Evolutionary conservation across 2,888 invertebrate species (phyloP).

Genomic region (Cantharis flavilabris): DNA sequence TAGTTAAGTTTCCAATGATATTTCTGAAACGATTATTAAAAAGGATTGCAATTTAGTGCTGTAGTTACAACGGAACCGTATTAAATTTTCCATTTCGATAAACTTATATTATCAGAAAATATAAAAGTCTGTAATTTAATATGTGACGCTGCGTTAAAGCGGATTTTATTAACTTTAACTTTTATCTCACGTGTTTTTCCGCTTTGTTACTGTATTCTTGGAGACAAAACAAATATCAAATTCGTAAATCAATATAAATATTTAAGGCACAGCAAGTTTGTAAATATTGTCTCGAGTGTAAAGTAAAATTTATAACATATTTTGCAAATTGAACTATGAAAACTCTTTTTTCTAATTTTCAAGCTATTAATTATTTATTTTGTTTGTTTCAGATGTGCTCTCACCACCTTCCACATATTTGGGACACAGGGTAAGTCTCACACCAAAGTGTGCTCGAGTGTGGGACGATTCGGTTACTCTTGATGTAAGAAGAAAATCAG

Average conservation of each 20-base stretch:
- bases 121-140: not conserved
- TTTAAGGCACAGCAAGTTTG: not conserved
- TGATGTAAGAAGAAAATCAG: conserved; percentile 52
- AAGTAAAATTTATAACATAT: not conserved
- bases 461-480: conserved; percentile 48
- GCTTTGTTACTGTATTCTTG: not conserved
- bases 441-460: conserved; percentile 46
- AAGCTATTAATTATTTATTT: not conserved
- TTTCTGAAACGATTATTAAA: not conserved
- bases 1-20: not conserved
- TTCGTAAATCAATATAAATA: not conserved
- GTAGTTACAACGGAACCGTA: not conserved
- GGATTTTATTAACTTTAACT: not conserved
- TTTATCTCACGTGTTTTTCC: not conserved
- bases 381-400: conserved; percentile 19
- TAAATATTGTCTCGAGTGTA: not conserved
- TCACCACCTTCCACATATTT: conserved; percentile 14
- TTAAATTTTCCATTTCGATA: not conserved
- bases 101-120: not conserved
- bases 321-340: not conserved
- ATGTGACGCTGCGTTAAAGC: not conserved
- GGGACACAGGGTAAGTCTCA: conserved; percentile 34
- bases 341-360: too few species aligned
- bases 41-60: not conserved
- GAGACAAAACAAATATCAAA: not conserved